Percentiles rank a stretch among this genome's conserved stretches.
Evolutionary conservation across 2,113 vertebrate species (phyloP).

Genomic region (Scomber scombrus): DNA sequence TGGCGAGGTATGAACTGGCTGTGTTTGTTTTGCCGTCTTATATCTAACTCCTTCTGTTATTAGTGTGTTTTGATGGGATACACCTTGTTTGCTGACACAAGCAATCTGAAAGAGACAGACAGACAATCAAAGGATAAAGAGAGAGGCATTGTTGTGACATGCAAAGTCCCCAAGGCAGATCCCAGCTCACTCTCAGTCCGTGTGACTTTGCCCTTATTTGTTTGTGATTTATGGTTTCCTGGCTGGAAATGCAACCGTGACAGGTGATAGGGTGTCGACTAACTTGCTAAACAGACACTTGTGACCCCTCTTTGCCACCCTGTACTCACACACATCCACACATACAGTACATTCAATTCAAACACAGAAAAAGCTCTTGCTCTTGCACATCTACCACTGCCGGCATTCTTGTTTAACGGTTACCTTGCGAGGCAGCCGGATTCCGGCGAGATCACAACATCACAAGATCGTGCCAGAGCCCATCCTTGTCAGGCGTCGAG

Average conservation of each 20-base stretch:
- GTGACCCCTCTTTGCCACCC: neutral
- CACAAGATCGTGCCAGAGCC: too few species aligned
- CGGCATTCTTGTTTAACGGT: neutral
- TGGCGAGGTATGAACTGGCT: neutral
- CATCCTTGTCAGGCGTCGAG: too few species aligned
- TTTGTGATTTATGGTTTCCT: conserved; percentile 56
- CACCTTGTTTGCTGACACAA: conserved; percentile 25
- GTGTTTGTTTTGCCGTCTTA: conserved; percentile 35
- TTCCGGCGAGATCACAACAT: too few species aligned
- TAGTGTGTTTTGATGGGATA: conserved; percentile 13
- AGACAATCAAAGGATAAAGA: conserved; percentile 4
- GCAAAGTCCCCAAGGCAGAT: conserved; percentile 26
- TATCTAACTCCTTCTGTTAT: neutral
- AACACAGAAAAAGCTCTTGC: neutral
- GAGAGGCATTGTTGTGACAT: conserved; percentile 46
- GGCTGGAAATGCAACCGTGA: conserved; percentile 36
- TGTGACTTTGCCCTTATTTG: conserved; percentile 26
- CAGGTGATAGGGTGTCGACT: conserved; percentile 29
- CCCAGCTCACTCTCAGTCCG: conserved; percentile 4
- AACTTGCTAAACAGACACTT: conserved; percentile 17
- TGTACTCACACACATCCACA: neutral
- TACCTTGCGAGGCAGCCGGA: too few species aligned
- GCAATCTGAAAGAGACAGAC: conserved; percentile 28
- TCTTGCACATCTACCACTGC: neutral
- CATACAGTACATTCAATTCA: neutral